Evolutionary conservation across 2,797 vertebrate species (phyloP), one percentile per base, ranked within the genome.

Genomic region (Scyliorhinus canicula): DNA sequence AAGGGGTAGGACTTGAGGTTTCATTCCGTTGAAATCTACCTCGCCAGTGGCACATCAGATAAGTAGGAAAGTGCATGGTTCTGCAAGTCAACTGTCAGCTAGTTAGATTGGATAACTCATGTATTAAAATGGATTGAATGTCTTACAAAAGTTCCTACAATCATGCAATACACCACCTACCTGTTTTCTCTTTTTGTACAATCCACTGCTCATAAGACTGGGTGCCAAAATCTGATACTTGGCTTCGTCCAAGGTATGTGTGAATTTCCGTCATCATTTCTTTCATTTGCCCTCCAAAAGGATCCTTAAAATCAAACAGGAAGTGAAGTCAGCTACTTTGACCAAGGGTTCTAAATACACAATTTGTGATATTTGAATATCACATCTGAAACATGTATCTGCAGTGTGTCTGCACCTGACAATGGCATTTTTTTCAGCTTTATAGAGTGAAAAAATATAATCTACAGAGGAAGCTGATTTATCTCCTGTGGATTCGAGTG

Each of bases 181-280:
- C 98, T 96, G 96, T 97, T 95, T 97, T 98, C 96, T 99, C 98
- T 96, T 96, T 98, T 95, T 98, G 97, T 95, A 99, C 98, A 52
- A 97, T 98, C 99, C 99, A 99, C 95, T 99, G 98, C 95, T 99
- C 99, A 77, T 99, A 99, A 12, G 96, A 98, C 96, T 99, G 99
- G 95, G 98, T 98, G 96, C 98, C 99, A 94, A 98, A 97, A 74
- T 99, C 98, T 95, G 97, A 97, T 85, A 96, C 97, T 55, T 98
- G 97, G 96, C 93, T 96, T 93, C 99, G 96, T 21, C 97, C 95
- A 40, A 98, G 98, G 90, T 99, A 98, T 0, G 67, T 67, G 47
- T 99, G 98, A 95, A 99, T 99, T 71, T 96, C 96, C 95, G 96
- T 97, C 98, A 99, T 99, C 95, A 99, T 98, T 95, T 97, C 97